A percentile compares a stretch with the other conserved stretches of the same genome.
These are phyloP conservation scores for Danio tinwini DNA, from an alignment of 2,797 vertebrate genomes.

Conservation along the genomic window DNA sequence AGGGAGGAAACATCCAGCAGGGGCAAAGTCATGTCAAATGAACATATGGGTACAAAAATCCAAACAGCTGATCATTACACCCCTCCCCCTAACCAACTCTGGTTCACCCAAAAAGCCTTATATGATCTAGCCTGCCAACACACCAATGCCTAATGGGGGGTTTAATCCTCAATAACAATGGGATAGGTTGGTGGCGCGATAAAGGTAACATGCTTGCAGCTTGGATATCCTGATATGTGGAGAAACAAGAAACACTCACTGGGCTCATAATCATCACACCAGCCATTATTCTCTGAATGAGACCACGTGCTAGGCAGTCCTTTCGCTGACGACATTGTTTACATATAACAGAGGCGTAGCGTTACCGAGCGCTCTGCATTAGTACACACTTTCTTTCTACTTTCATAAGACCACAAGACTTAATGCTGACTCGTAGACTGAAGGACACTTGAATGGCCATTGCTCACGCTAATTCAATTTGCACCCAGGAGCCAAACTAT, in stretches of 20 bases:
- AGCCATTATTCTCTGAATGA: slow-evolving; percentile 54
- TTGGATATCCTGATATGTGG: slow-evolving; percentile 2
- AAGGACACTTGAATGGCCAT: not conserved
- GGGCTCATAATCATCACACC: slow-evolving; percentile 20
- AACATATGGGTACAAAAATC: slow-evolving; percentile 59
- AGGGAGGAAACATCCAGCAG: slow-evolving; percentile 71
- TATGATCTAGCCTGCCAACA: slow-evolving; percentile 30
- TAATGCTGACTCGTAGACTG: not conserved
- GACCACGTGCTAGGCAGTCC: slow-evolving; percentile 54
- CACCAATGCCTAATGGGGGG: not conserved
- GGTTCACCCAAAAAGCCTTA: slow-evolving; percentile 22
- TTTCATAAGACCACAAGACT: not conserved
- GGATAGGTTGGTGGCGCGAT: not conserved
- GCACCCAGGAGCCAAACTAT: slow-evolving; percentile 3
- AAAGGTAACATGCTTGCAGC: slow-evolving; percentile 13
- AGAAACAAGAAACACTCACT: slow-evolving; percentile 28
- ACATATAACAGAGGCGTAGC: slow-evolving; percentile 69
- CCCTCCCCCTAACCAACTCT: not conserved
- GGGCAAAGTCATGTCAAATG: slow-evolving; percentile 73
- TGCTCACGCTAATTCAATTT: not conserved
- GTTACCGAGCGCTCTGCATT: slow-evolving; percentile 42
- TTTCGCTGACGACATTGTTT: slow-evolving; percentile 77
- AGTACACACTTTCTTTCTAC: slow-evolving; percentile 11
- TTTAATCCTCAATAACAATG: slow-evolving; percentile 12
- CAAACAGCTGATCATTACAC: slow-evolving; percentile 71